These are phyloP conservation scores for Arge pagana DNA, from an alignment of 2,888 invertebrate species.

Conservation along the genomic window DNA sequence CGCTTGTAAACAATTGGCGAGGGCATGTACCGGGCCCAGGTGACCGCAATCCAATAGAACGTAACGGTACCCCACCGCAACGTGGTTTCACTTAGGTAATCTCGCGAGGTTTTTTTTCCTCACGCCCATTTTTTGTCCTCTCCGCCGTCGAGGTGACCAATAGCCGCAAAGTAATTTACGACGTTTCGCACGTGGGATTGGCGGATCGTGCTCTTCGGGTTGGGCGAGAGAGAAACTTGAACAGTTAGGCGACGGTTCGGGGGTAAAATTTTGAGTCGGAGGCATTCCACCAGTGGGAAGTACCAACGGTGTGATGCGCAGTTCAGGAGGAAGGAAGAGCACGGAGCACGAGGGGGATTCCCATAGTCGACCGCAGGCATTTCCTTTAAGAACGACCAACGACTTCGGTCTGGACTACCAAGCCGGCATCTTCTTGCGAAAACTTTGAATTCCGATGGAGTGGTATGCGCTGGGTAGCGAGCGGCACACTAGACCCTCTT, in stretches of 20 bases:
- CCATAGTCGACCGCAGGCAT: constrained; percentile 18
- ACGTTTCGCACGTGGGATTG: not conserved
- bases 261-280: constrained; percentile 14
- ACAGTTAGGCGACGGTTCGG: no score
- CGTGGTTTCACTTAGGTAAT: not conserved
- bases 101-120: not conserved
- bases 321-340: no score
- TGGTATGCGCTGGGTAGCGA: no score
- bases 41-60: constrained; percentile 15
- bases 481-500: no score
- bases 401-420: constrained; percentile 1
- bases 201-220: not conserved
- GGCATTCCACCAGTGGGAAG: constrained; percentile 11
- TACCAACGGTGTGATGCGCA: constrained; percentile 11
- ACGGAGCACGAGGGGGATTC: constrained; percentile 2
- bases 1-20: constrained; percentile 8
- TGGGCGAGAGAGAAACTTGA: not conserved
- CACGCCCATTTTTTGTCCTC: not conserved
- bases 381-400: constrained; percentile 8
- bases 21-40: not conserved
- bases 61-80: constrained; percentile 6
- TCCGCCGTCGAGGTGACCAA: not conserved
- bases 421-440: constrained; percentile 5
- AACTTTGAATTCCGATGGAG: constrained; percentile 19
- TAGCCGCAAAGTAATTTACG: not conserved